Base-by-base conservation (phyloP, 1,140 invertebrate species). In the Drosophila ironensis region DNA sequence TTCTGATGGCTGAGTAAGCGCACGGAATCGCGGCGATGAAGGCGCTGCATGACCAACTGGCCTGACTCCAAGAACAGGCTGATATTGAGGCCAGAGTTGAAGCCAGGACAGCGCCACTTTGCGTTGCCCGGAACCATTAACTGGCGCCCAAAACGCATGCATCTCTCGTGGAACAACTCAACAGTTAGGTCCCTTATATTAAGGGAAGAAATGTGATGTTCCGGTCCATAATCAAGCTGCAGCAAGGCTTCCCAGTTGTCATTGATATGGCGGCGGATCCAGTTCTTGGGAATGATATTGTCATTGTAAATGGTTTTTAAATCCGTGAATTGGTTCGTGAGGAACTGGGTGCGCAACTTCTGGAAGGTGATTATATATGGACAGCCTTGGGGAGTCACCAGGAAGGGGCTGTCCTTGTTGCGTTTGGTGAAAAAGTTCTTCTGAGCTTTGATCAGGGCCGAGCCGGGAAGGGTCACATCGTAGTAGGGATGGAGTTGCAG, bases 71-170 rank as follows among this genome's bases (percentile, higher is more conserved):
- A 92, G 7, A 92, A 92, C 50, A 95, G 92, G 14, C 95, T 91
- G 16, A 95, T 82, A 90, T 96, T 94, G 41, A 95, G 88, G 9
- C 95, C 95, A 88, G 94, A 95, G 73, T 94, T 94, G 72, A 94
- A 96, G 14, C 95, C 94, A 4, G 94, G 95, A 94, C 95, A 96
- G 60, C 94, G 90, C 95, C 95, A 96, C 59, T 94, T 93, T 68
- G 94, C 94, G 87, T 94, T 92, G 3, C 92, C 92, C 4, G 92
- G 91, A 60, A 91, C 91, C 0, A 91, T 89, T 1, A 95, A 87
- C 20, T 93, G 91, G 50, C 94, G 91, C 5, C 94, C 95, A 81
- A 94, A 95, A 12, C 94, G 91, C 66, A 94, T 91, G 72, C 92
- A 93, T 24, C 92, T 90, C 14, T 90, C 87, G 3, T 92, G 88